Percentiles rank a stretch among this genome's conserved stretches.
Evolutionary conservation across 2,888 invertebrate species (phyloP).

Genomic region (Exephanes ischioxanthus): DNA sequence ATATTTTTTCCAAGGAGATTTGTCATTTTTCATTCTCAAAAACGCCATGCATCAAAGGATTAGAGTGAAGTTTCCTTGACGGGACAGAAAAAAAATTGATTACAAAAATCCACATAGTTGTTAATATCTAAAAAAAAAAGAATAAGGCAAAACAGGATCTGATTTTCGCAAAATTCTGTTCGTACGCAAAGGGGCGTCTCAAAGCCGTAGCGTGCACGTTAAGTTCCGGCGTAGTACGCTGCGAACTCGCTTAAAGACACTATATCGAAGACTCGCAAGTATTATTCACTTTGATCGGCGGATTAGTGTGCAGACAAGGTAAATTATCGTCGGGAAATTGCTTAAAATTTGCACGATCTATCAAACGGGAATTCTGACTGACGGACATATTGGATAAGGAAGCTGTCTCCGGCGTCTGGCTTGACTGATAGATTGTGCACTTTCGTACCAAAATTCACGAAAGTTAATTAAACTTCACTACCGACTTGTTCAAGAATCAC

Average conservation of each 20-base stretch:
- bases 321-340: slow-evolving; percentile 8
- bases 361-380: neutral
- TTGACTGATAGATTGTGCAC: neutral
- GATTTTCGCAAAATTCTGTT: neutral
- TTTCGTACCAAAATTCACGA: neutral
- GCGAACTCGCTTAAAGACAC: neutral
- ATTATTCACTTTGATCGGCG: slow-evolving; percentile 10
- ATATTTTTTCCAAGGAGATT: neutral
- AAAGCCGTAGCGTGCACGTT: neutral
- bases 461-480: neutral
- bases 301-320: neutral
- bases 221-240: neutral
- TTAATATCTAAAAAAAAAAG: neutral
- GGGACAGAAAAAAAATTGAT: neutral
- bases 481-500: neutral
- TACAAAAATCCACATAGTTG: neutral
- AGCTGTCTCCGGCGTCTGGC: slow-evolving; percentile 1
- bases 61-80: neutral
- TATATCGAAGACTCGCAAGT: neutral
- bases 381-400: slow-evolving; percentile 1
- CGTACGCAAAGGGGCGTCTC: neutral
- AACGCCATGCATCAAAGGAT: too few species aligned
- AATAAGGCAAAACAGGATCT: neutral
- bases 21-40: neutral
- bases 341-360: slow-evolving; percentile 11